Base-by-base conservation (phyloP, 2,113 vertebrate species). In the Parus major region DNA sequence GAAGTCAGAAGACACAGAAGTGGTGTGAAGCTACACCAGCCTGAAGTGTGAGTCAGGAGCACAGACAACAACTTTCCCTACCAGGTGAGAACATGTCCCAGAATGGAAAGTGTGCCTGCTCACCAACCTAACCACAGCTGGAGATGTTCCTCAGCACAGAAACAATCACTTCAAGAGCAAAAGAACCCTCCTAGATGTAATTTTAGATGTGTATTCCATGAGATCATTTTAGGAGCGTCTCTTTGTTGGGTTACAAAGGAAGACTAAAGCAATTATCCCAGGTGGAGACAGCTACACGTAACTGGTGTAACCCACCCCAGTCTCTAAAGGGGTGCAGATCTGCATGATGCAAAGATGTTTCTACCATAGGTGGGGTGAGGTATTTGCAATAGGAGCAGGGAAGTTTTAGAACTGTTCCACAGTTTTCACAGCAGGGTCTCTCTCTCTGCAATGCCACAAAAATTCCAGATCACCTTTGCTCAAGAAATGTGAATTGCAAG, bases 11-110 rank as follows among this genome's bases (percentile, higher is more conserved):
- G 50, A 42, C 47, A 65, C 55, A 88, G 59, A 90, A 90, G 82
- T 35, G 6, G 27, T 35, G 27, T 92, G 90, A 96, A 93, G 85
- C 46, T 93, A 18, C 22, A 46, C 14, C 33, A 50, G 46, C 55
- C 29, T 1, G 1, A 69, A 27, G 31, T 25, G 28, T 93, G 90
- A 93, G 75, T 93, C 93, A 96, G 47, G 33, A 80, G 7, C 63
- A 93, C 73, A 8, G 75, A 77, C 79, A 86, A 80, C 50, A 93
- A 92, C 88, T 96, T 95, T 96, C 71, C 68, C 59, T 94, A 35
- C 28, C 25, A 72, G 59, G 39, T 66, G 27, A 86, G 50, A 24
- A 81, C 28, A 7, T n/a, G 21, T 55, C 9, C 39, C 35, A 27
- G 33, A 83, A 90, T 36, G 23, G 46, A 82, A 22, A 96, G 16